These are phyloP conservation scores for Hippopotamus amphibius DNA, from an alignment of 2,113 vertebrate genomes.

Conservation along the genomic window DNA sequence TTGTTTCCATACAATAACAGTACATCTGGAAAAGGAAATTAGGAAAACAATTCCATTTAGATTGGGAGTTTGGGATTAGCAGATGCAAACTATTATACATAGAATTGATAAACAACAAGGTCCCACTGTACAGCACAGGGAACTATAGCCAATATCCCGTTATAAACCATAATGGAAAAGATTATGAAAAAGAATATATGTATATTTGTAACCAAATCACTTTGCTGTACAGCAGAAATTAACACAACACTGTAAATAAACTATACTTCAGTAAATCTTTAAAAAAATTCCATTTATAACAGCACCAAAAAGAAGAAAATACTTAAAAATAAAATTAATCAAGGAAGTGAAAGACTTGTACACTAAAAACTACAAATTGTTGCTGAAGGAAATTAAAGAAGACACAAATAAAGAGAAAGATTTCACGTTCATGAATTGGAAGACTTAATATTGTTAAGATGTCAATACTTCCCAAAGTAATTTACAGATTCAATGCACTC, in stretches of 20 bases:
- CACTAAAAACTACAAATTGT: background rate
- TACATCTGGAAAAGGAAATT: background rate
- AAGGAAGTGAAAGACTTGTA: background rate
- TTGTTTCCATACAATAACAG: background rate
- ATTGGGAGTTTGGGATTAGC: background rate
- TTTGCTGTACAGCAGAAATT: background rate
- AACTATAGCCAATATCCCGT: background rate
- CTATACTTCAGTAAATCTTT: background rate
- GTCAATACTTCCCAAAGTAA: background rate
- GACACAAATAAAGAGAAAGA: background rate
- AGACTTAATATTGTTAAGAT: background rate
- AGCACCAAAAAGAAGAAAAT: background rate
- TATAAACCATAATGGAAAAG: background rate
- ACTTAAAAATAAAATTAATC: background rate
- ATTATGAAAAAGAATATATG: background rate
- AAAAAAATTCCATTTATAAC: background rate
- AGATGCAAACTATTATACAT: background rate
- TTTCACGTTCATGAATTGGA: background rate
- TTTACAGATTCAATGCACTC: background rate
- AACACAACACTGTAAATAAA: background rate
- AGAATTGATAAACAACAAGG: background rate
- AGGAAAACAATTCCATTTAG: background rate
- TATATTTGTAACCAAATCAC: background rate
- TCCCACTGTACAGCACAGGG: background rate
- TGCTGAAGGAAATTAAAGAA: background rate